Evolutionary conservation across 2,797 vertebrate genomes (phyloP), one percentile per base, ranked within the genome.

Genomic region (Petrocephalus sullivani): DNA sequence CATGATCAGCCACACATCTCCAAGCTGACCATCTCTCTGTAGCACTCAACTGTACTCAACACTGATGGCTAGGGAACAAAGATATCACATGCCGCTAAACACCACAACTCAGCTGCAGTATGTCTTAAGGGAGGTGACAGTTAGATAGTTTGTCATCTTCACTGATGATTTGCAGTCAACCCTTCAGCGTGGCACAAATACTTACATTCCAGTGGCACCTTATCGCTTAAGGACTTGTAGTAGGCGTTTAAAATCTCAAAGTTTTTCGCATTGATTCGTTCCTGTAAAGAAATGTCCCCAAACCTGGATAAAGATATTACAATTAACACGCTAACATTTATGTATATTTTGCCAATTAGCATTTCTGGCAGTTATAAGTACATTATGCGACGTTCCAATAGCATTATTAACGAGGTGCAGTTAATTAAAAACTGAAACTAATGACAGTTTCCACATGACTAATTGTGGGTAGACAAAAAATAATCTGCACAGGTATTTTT

Each of bases 221-320:
- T 97, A 94, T 98, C 98, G 4, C 94, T 97, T 94, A 99, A 95
- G 88, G 95, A 94, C 90, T 96, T 97, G 93, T 96, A 99, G 96
- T 99, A 99, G 88, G 96, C 95, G 92, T 98, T 96, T 89, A 99
- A 95, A 91, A 97, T 96, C 93, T 99, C 97, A 90, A 98, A 97
- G 94, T 98, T 99, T 94, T 96, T 98, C 94, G 98, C 98, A 94
- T 99, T 99, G 95, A 99, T 98, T 92, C 96, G 96, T 93, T 99
- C 98, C 94, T 99, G 98, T 91, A 99, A 96, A 88, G 97, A 98
- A 85, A 98, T 98, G 93, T 99, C 98, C 87, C 98, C 98, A 94
- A 99, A 99, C 93, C 98, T 99, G 92, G 33, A 89, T 89, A 85
- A 83, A n/a, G 53, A 86, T 53, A 85, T 82, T 90, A 4, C 9